Base-by-base conservation (phyloP, 1,140 invertebrate genomes). In the Heliconius congener region DNA sequence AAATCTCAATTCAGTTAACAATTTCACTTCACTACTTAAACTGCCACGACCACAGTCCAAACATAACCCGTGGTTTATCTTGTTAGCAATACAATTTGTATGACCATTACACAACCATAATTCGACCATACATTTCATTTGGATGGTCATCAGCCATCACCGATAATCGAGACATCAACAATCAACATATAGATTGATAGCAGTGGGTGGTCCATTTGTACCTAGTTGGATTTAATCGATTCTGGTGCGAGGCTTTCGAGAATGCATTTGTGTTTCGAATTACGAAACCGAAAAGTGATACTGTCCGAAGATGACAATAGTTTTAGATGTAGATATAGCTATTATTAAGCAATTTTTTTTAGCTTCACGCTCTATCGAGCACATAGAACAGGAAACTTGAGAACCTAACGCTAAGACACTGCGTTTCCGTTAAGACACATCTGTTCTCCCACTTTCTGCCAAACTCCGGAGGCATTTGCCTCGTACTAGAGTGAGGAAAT, bases 161-260 rank as follows among this genome's bases (percentile, higher is more conserved):
- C 19, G 18, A 42, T 60, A 76, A 76, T 76, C 75, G 70, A 76
- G 71, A 77, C 76, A 81, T 81, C 80, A 77, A 71, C 74, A 77
- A 81, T 81, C 80, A 77, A 71, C 74, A 77, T 81, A 77, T 72
- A 77, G 73, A 81, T 77, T 52, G 72, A 46, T 27, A 77, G 9
- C 34, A 46, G 76, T 77, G 52, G 80, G 79, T 81, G 79, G 80
- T 81, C 80, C 76, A 71, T 77, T 71, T 77, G 42, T 46, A 46
- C 42, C 42, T 74, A 46, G 76, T 74, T 42, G 39, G 52, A 76
- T 79, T 71, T 13, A 72, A 78, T 73, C 46, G 13, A 76, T 76
- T 73, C 71, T 66, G 78, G 73, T 79, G 37, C 13, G 42, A 72
- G 60, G 19, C n/a, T 60, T 75, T 60, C 46, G n/a, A 23, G 42